These are phyloP conservation scores for Cabera pusaria DNA, from an alignment of 2,888 invertebrate species.

Conservation along the genomic window DNA sequence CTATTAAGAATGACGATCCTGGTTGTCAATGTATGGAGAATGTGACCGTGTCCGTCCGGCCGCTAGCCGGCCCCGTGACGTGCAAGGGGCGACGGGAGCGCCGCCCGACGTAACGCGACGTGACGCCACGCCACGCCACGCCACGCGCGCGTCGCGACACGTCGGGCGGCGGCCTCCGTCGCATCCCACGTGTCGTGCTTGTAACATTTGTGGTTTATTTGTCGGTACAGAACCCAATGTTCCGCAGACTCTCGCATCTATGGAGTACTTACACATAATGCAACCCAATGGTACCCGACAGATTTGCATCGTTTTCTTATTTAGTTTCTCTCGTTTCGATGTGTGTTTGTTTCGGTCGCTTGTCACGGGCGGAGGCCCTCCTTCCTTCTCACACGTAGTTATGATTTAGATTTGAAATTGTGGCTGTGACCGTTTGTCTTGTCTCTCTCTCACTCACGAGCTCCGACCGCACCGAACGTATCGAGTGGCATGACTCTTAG, in stretches of 20 bases:
- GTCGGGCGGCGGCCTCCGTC: conserved; percentile 24
- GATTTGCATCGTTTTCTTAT: conserved; percentile 65
- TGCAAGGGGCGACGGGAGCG: no score
- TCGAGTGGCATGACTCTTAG: conserved; percentile 61
- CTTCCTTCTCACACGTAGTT: conserved; percentile 48
- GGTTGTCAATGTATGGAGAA: conserved; percentile 46
- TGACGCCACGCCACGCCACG: conserved; percentile 28
- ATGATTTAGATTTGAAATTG: conserved; percentile 65
- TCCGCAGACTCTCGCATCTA: conserved; percentile 79
- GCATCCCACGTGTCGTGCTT: conserved; percentile 57
- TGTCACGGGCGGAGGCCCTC: conserved; percentile 46
- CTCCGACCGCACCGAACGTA: conserved; percentile 33
- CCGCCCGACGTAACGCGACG: conserved; percentile 11
- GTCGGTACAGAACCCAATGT: conserved; percentile 80
- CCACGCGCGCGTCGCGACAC: conserved; percentile 22
- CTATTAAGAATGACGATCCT: conserved; percentile 55
- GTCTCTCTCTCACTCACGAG: conserved; percentile 32
- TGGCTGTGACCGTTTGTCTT: conserved; percentile 76
- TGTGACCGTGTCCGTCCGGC: conserved; percentile 39
- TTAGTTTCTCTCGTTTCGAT: conserved; percentile 45
- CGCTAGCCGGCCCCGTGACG: conserved; percentile 39
- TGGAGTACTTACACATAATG: conserved; percentile 81
- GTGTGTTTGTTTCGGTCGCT: conserved; percentile 41
- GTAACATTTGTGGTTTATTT: conserved; percentile 77
- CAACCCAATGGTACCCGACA: conserved; percentile 79